Base-by-base conservation (phyloP, 2,888 invertebrate species). In the Arge pagana region DNA sequence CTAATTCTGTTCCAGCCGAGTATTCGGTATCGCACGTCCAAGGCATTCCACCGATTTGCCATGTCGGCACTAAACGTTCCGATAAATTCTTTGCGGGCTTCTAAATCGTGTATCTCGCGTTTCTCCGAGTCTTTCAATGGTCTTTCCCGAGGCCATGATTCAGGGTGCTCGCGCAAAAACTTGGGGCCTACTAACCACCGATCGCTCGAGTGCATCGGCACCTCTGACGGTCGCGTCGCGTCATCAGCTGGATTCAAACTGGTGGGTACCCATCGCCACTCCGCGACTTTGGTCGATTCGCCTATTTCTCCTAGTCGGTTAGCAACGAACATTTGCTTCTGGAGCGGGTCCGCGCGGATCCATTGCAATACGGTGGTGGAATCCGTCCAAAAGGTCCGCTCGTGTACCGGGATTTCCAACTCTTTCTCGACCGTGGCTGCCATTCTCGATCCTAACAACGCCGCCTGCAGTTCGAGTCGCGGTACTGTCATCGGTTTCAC, bases 301-400 rank as follows among this genome's bases (percentile, higher is more conserved):
- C 50, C 48, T 13, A 64, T 63, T 33, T 63, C 62, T 3, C 59
- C 59, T 4, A 64, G 33, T 10, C 63, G 48, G 42, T 65, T 58
- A 3, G 57, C 52, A 3, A 59, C 56, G 24, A 56, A 62, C 0
- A 54, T 41, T 31, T 52, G 45, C n/a, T 53, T 42, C 13, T 24
- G 24, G 4, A 53, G 42, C 0, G 59, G 54, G n/a, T 55, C 59
- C 8, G 51, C 33, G 19, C 31, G 36, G n/a, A 62, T 51, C 63
- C 62, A 61, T 1, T 24, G 10, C 7, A 63, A n/a, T 1, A 62
- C 63, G 1, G 57, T 55, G 4, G 39, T 33, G 7, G 63, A 59
- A n/a, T 61, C 54, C 3, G 57, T 40, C 56, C 56, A 61, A 16
- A 49, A 53, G 3, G 48, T 19, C 6, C 55, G 35, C 4, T 36